phyloP scores from a whole-genome alignment of 2,113 vertebrate genomes.

The Nannospalax galili region DNA sequence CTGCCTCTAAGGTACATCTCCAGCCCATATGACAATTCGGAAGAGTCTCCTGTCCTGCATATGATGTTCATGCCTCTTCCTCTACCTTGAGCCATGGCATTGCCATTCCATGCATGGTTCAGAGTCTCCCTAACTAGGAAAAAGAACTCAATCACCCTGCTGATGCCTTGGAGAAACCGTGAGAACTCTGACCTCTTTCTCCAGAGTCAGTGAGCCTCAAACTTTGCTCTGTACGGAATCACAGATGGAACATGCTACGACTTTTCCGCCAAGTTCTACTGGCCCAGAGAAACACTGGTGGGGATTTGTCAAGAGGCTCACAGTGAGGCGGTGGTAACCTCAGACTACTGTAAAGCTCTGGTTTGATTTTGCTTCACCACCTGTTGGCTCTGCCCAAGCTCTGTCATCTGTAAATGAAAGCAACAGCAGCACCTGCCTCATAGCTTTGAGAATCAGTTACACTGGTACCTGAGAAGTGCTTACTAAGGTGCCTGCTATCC shows the following conservation, averaged over 20 bases:
- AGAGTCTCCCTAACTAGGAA: not conserved
- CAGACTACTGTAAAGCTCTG: not conserved
- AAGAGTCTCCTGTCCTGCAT: not conserved
- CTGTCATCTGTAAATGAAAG: not conserved
- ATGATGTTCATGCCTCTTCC: rapidly evolving
- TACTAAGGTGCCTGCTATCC: not conserved
- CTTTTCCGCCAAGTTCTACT: rapidly evolving
- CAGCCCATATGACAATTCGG: not conserved
- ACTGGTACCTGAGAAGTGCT: not conserved
- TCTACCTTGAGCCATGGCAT: not conserved
- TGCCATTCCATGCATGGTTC: rapidly evolving
- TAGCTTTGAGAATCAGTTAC: not conserved
- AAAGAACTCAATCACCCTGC: not conserved
- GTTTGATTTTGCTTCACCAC: not conserved
- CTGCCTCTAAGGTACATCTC: not conserved
- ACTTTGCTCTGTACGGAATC: not conserved
- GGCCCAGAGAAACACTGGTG: not conserved
- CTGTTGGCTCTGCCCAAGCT: not conserved
- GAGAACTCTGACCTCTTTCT: not conserved
- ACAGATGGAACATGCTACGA: too few species aligned
- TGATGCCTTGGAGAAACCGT: not conserved
- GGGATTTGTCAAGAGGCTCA: not conserved
- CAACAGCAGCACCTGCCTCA: not conserved
- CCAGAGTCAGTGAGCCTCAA: not conserved
- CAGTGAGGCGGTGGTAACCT: not conserved